Evolutionary conservation across 2,888 invertebrate genomes (phyloP).

Genomic region (Plusia festucae): DNA sequence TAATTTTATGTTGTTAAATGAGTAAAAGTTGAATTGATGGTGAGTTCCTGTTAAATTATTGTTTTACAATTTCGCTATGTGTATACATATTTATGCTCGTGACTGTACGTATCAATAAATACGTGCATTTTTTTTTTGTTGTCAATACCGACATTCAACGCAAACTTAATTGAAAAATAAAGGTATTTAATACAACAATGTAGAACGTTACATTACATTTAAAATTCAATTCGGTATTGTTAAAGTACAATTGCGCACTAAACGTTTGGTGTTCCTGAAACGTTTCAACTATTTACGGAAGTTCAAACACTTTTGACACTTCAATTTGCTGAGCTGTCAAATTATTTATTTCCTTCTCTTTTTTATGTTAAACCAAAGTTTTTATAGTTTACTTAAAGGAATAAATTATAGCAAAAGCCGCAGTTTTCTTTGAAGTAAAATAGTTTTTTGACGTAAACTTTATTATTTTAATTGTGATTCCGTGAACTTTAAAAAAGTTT

Average conservation of each 20-base stretch:
- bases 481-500: no score
- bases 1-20: no score
- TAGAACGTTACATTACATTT: conserved; percentile 15
- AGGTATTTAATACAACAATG: conserved; percentile 12
- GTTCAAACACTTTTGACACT: conserved; percentile 31
- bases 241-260: conserved; percentile 13
- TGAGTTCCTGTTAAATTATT: no score
- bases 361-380: not conserved
- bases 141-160: conserved; percentile 21
- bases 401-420: not conserved
- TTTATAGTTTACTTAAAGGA: not conserved
- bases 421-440: not conserved
- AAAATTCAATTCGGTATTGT: conserved; percentile 11
- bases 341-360: conserved; percentile 45
- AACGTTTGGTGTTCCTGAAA: conserved; percentile 40
- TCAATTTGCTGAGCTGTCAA: conserved; percentile 41
- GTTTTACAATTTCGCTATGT: no score
- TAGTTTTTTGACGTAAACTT: not conserved
- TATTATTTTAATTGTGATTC: no score
- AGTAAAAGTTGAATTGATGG: no score
- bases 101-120: not conserved
- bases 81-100: no score
- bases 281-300: conserved; percentile 40
- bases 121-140: conserved; percentile 18
- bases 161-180: conserved; percentile 20